Evolutionary conservation across 2,797 vertebrate species (phyloP).

Genomic region (Tachyglossus aculeatus): DNA sequence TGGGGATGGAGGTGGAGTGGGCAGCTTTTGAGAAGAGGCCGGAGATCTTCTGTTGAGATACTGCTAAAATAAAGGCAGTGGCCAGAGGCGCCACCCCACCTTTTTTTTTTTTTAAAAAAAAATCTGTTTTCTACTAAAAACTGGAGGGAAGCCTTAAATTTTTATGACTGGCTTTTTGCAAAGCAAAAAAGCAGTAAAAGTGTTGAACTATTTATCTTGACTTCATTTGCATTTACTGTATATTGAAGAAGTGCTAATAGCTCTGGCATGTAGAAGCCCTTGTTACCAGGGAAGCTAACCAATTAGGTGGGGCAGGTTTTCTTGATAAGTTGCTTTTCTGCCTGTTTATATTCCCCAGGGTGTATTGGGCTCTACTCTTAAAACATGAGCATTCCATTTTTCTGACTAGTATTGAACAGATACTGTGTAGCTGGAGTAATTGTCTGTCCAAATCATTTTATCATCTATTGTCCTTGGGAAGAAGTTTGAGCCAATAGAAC

Average conservation of each 20-base stretch:
- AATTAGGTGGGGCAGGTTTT: neutral
- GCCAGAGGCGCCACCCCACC: no score
- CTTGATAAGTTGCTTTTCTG: neutral
- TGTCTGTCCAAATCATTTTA: neutral
- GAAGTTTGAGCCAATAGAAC: conserved; percentile 9
- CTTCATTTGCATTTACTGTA: neutral
- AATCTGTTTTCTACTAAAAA: no score
- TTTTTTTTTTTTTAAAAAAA: no score
- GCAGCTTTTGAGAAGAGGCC: no score
- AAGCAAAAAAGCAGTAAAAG: neutral
- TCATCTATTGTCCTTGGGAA: conserved; percentile 20
- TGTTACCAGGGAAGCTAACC: conserved; percentile 16
- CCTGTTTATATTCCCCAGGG: conserved; percentile 28
- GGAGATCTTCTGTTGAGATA: no score
- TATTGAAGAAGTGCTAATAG: neutral
- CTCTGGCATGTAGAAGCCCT: neutral
- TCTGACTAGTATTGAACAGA: conserved; percentile 14
- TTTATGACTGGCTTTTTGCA: no score
- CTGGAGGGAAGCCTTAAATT: no score
- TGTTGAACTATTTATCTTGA: neutral
- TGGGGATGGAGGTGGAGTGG: no score
- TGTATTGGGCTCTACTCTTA: conserved; percentile 31
- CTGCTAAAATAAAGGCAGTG: no score
- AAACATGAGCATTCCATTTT: conserved; percentile 15
- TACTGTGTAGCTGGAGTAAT: conserved; percentile 25